These are phyloP conservation scores for Labeo calbasu DNA, from an alignment of 2,797 vertebrate genomes.

Conservation along the genomic window DNA sequence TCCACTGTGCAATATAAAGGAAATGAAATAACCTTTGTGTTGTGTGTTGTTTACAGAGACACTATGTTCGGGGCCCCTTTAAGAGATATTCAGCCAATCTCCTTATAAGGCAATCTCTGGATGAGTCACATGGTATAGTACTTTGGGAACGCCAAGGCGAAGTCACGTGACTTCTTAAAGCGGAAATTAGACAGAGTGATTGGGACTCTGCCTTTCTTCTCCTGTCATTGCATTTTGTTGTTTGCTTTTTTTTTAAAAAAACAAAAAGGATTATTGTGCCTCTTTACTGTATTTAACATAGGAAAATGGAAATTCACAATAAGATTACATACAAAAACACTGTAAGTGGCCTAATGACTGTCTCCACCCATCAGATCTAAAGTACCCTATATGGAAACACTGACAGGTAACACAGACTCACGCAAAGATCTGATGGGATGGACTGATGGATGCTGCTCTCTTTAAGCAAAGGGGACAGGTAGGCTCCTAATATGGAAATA, in stretches of 20 bases:
- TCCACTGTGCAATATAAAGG: slow-evolving; percentile 29
- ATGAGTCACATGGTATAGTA: slow-evolving; percentile 73
- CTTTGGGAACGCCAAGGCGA: neutral
- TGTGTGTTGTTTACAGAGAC: slow-evolving; percentile 60
- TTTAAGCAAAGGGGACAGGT: slow-evolving; percentile 62
- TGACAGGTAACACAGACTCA: slow-evolving; percentile 62
- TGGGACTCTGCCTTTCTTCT: neutral
- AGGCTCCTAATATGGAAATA: slow-evolving; percentile 54
- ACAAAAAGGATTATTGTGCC: neutral
- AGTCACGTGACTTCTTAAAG: slow-evolving; percentile 49
- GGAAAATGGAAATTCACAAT: neutral
- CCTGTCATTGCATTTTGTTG: neutral
- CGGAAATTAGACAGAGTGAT: slow-evolving; percentile 45
- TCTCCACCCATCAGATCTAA: slow-evolving; percentile 33
- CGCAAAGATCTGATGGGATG: slow-evolving; percentile 10
- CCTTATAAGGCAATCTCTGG: slow-evolving; percentile 81
- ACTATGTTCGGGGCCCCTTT: slow-evolving; percentile 68
- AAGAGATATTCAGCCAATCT: slow-evolving; percentile 76
- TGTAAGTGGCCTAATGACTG: slow-evolving; percentile 60
- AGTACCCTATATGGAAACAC: slow-evolving; percentile 76
- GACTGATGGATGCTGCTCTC: slow-evolving; percentile 55
- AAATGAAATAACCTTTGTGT: slow-evolving; percentile 36
- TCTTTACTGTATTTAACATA: neutral
- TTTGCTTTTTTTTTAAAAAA: no score
- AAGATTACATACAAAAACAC: slow-evolving; percentile 61